Evolutionary conservation across 2,797 vertebrate species (phyloP), one percentile per base, ranked within the genome.

Genomic region (Eremophila alpestris): DNA sequence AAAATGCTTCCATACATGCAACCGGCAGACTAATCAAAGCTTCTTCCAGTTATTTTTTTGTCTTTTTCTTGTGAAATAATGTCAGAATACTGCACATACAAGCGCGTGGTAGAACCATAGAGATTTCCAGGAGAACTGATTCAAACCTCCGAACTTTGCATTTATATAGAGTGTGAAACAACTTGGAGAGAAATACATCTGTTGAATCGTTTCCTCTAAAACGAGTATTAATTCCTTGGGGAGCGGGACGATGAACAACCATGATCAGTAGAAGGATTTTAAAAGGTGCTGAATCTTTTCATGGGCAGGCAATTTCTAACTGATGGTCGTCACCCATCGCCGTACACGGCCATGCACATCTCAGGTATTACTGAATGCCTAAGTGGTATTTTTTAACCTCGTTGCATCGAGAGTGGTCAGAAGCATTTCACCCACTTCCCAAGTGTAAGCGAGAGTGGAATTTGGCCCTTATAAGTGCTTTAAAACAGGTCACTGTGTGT

Each of bases 381-480:
- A 13, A 36, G 38, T 48, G 59, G 13, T 20, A 10, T 63, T 71
- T 77, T 68, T 54, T 17, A 32, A 59, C 73, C 11, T 59, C 36
- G 7, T 32, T 74, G 40, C 40, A 19, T 29, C 5, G 10, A 55
- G 22, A 64, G 32, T 5, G 13, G 41, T 63, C 32, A 30, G 45
- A 46, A 24, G 16, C 18, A 36, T 74, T 69, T 92, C n/a, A 62
- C 2, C 14, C 46, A 40, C n/a, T 55, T 49, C 9, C 14, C 86
- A 92, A 92, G 92, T 95, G 93, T 83, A 91, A 86, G 54, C 11
- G n/a, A 71, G 58, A 69, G 40, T 49, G 75, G 71, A 85, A 71
- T 95, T 85, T 62, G 62, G 21, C 68, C 68, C 58, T 76, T 87
- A 9, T 7, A 63, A 91, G 51, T 10, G 45, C 51, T 90, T 83